Conservation (phyloP, 2,113 vertebrate genomes). For the Calyptommatus sinebrachiatus region DNA sequence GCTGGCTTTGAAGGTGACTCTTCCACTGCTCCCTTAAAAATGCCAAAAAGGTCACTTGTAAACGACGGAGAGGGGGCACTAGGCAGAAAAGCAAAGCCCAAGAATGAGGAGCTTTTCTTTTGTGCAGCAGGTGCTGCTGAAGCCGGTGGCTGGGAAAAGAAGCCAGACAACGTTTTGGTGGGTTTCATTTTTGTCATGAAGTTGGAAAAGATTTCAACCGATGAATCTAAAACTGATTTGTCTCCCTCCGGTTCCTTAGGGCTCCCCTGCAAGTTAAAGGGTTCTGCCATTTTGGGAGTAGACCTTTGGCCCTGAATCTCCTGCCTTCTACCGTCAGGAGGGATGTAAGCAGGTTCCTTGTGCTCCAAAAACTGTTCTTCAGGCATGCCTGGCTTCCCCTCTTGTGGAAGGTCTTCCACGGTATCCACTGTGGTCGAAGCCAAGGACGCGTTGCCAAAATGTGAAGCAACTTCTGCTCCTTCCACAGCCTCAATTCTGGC, state of each 20-base stretch:
- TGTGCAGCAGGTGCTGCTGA: slow-evolving; percentile 65
- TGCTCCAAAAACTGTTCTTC: not conserved
- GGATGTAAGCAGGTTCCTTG: slow-evolving; percentile 7
- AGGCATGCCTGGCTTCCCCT: slow-evolving; percentile 39
- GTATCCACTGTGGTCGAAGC: slow-evolving; percentile 27
- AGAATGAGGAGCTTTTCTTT: slow-evolving; percentile 77
- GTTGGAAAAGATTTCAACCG: slow-evolving; percentile 83
- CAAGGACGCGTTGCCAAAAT: slow-evolving; percentile 21
- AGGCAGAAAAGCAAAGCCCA: slow-evolving; percentile 73
- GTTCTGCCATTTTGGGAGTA: slow-evolving; percentile 29
- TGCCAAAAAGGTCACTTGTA: slow-evolving; percentile 80
- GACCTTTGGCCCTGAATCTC: slow-evolving; percentile 17
- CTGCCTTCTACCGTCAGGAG: slow-evolving; percentile 15
- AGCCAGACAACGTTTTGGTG: slow-evolving; percentile 77
- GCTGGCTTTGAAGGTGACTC: slow-evolving; percentile 52
- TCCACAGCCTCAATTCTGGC: slow-evolving; percentile 20
- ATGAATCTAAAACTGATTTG: slow-evolving; percentile 74
- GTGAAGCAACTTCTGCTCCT: not conserved
- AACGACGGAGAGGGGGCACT: slow-evolving; percentile 70
- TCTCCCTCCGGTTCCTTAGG: slow-evolving; percentile 68
- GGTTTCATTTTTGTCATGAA: slow-evolving; percentile 87
- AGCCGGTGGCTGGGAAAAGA: slow-evolving; percentile 79
- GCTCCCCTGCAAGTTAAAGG: slow-evolving; percentile 40
- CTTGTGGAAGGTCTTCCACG: slow-evolving; percentile 24
- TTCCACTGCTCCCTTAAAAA: slow-evolving; percentile 73